Evolutionary conservation across 1,140 invertebrate genomes (phyloP), one percentile per base, ranked within the genome.

Genomic region (Hyles vespertilio): DNA sequence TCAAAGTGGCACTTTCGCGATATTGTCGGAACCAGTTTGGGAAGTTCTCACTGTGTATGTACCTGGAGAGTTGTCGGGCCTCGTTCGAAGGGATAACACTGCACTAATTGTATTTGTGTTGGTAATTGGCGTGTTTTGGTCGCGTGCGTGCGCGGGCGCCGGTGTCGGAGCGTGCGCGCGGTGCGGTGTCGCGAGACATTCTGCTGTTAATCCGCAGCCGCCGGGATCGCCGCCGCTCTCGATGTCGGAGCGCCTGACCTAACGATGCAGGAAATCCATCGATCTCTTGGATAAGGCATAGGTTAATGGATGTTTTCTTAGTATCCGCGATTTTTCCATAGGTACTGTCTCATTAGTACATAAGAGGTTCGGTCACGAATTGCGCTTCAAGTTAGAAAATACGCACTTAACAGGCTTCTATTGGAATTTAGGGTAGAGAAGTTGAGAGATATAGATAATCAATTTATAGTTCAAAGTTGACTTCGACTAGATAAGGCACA

Each of bases 21-120:
- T 22, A 32, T 8, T 34, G 10, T 8, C 22, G 10, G 12, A 51
- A 51, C 50, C 22, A 32, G 50, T 51, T 51, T 32, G 5, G n/a
- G 6, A 51, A 51, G 4, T 9, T 32, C 32, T 34, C 32, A 51
- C 32, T 51, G 22, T 51, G 33, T 32, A 51, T 9, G 33, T 51
- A 51, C 50, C 50, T 51, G 50, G 50, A 51, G 50, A 51, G 32
- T 51, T 3, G 50, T 51, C 32, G 34, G 50, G 50, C n/a, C 33
- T 32, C 50, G 50, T 32, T 2, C 36, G 36, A 40, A 5, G 8
- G 36, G 5, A 40, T 40, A 5, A 40, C 36, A 40, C 36, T 40
- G 36, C 36, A 40, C 36, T 40, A 40, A 40, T 40, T 40, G 22
- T 22, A 22, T 22, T 22, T 22, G 22, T 22, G 22, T 22, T 22